Percentiles rank a stretch among this genome's conserved stretches.
These are phyloP conservation scores for Calyptommatus sinebrachiatus DNA, from an alignment of 2,113 vertebrate genomes.

Conservation along the genomic window DNA sequence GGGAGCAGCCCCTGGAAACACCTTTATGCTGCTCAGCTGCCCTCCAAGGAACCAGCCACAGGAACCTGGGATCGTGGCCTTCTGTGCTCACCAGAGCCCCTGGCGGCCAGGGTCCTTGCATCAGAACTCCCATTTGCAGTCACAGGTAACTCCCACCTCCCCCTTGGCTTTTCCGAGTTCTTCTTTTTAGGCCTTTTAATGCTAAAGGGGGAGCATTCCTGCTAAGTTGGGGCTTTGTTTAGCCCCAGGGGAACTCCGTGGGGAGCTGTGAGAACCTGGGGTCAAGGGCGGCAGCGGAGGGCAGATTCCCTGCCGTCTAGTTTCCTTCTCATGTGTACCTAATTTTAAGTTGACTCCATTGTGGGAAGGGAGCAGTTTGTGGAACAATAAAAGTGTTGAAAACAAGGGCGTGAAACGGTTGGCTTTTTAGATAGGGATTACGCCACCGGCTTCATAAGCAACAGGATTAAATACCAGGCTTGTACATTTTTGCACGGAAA, in stretches of 20 bases:
- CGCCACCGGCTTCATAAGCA: background rate
- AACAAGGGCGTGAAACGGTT: background rate
- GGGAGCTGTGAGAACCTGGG: background rate
- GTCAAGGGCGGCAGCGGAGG: too few species aligned
- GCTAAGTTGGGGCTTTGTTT: background rate
- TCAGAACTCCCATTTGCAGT: background rate
- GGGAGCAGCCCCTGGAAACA: too few species aligned
- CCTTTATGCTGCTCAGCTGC: too few species aligned
- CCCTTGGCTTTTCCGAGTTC: background rate
- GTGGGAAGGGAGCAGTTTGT: background rate
- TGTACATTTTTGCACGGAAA: too few species aligned
- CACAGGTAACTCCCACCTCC: background rate
- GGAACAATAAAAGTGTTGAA: slow-evolving; percentile 8
- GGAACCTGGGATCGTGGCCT: background rate
- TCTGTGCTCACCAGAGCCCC: too few species aligned
- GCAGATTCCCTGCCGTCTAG: too few species aligned
- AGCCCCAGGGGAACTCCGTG: too few species aligned
- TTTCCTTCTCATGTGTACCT: background rate
- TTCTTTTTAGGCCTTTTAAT: background rate
- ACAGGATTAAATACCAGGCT: too few species aligned
- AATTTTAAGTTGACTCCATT: background rate
- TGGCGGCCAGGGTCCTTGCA: too few species aligned
- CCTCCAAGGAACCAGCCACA: too few species aligned
- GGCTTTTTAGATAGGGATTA: background rate
- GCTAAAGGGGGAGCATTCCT: background rate